Evolutionary conservation across 2,113 vertebrate genomes (phyloP).

Genomic region (Peromyscus maniculatus): DNA sequence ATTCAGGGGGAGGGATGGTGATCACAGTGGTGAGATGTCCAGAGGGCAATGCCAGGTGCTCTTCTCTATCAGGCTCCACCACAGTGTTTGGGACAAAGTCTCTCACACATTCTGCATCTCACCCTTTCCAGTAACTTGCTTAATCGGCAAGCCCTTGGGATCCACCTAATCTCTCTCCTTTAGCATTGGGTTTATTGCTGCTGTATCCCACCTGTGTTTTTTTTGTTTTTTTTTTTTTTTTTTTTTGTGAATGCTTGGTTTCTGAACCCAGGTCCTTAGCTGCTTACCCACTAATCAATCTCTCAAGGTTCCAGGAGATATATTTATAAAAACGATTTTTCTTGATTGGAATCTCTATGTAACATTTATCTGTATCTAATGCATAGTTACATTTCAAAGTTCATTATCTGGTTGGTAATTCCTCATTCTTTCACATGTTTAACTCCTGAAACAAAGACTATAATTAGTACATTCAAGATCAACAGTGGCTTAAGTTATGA

Average conservation of each 20-base stretch:
- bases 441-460: not conserved
- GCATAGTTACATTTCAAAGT: not conserved
- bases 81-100: not conserved
- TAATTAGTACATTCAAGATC: not conserved
- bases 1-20: not conserved
- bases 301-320: not conserved
- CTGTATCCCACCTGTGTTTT: not conserved
- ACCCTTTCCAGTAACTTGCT: too few species aligned
- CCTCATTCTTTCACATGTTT: not conserved
- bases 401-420: not conserved
- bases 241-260: too few species aligned
- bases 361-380: not conserved
- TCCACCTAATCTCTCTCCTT: fast-evolving
- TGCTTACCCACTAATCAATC: not conserved
- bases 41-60: not conserved
- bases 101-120: not conserved
- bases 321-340: not conserved
- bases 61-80: not conserved
- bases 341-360: not conserved
- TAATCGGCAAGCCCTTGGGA: not conserved
- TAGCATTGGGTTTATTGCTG: not conserved
- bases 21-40: not conserved
- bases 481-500: not conserved
- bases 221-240: too few species aligned
- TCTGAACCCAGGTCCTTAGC: not conserved